Conservation (phyloP, 2,797 vertebrate genomes). For the Periophthalmus magnuspinnatus region DNA sequence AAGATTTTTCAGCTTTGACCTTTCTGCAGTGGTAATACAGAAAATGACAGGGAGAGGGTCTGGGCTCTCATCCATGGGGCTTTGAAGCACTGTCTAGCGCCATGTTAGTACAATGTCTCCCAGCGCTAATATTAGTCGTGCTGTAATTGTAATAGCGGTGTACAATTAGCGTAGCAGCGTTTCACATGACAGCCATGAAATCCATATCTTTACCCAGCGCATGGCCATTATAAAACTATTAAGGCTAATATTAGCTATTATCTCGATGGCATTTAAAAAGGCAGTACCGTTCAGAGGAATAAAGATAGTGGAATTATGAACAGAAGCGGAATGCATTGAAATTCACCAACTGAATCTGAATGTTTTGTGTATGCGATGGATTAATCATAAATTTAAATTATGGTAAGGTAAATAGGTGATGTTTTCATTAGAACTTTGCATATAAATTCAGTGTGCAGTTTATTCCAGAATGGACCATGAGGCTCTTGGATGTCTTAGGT, state of each 20-base stretch:
- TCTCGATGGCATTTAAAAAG: constrained; percentile 80
- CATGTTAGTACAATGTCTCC: constrained; percentile 59
- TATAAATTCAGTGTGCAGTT: too few relatives aligned
- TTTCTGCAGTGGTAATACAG: constrained; percentile 82
- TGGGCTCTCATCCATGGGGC: constrained; percentile 62
- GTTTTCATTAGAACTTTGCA: too few relatives aligned
- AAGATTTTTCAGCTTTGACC: constrained; percentile 79
- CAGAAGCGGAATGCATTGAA: not conserved
- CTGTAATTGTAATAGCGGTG: constrained; percentile 3
- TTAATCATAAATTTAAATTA: too few relatives aligned
- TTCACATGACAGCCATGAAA: constrained; percentile 64
- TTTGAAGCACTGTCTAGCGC: constrained; percentile 56
- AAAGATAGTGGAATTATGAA: not conserved
- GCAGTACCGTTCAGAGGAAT: not conserved
- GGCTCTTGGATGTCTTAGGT: too few relatives aligned
- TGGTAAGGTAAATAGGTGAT: too few relatives aligned
- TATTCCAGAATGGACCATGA: too few relatives aligned
- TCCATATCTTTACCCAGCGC: constrained; percentile 72
- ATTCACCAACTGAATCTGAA: not conserved
- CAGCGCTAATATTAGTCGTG: not conserved
- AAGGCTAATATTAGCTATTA: constrained; percentile 41
- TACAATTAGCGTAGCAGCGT: constrained; percentile 6
- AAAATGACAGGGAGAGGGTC: constrained; percentile 78
- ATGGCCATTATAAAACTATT: constrained; percentile 62
- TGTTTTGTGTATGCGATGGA: not conserved